Evolutionary conservation across 2,888 invertebrate species (phyloP).

Genomic region (Tribolium freemani): DNA sequence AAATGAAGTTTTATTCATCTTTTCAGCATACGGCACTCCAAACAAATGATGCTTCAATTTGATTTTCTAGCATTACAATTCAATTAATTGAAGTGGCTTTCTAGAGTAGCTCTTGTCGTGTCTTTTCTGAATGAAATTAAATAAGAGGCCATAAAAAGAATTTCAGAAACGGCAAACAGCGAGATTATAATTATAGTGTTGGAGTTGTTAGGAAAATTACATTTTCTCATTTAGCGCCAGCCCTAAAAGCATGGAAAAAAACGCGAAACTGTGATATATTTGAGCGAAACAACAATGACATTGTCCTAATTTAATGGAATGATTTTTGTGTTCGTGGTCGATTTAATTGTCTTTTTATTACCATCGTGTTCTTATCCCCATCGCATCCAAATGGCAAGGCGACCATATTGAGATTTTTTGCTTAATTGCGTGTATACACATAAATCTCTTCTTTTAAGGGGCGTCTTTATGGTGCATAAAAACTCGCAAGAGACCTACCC

Average conservation of each 20-base stretch:
- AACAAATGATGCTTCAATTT: slow-evolving; percentile 8
- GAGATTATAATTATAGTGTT: slow-evolving; percentile 9
- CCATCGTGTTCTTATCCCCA: not conserved
- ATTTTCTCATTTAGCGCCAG: not conserved
- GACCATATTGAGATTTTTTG: slow-evolving; percentile 21
- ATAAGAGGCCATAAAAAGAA: slow-evolving; percentile 2
- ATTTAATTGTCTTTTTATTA: slow-evolving; percentile 11
- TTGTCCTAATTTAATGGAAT: not conserved
- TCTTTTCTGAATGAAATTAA: not conserved
- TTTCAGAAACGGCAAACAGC: slow-evolving; percentile 4
- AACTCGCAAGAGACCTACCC: not conserved
- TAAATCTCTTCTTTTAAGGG: slow-evolving; percentile 21
- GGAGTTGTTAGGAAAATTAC: slow-evolving; percentile 16
- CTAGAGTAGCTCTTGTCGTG: not conserved
- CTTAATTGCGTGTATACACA: slow-evolving; percentile 22
- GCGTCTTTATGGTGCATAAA: slow-evolving; percentile 34
- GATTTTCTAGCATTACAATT: not conserved
- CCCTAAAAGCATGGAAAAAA: slow-evolving; percentile 14
- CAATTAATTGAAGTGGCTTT: slow-evolving; percentile 2
- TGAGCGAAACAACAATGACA: not conserved
- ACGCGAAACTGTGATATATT: not conserved
- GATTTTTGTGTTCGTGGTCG: not conserved
- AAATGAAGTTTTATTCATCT: not conserved
- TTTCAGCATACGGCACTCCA: not conserved
- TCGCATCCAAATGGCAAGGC: not conserved